Conservation (phyloP, 2,113 vertebrate species). For the Zeus faber region DNA sequence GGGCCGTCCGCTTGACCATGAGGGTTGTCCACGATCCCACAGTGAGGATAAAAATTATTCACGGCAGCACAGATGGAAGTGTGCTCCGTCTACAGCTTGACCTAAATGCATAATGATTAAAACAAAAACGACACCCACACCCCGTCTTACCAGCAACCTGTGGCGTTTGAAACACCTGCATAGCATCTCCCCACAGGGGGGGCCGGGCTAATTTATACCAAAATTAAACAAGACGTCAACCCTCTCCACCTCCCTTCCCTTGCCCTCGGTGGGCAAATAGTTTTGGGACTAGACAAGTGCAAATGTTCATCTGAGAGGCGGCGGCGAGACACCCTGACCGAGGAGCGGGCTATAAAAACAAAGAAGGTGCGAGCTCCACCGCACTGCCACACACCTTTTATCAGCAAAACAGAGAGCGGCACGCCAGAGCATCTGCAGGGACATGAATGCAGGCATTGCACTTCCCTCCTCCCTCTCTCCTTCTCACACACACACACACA, state of each 20-base stretch:
- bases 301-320: constrained; percentile 41
- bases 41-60: no score
- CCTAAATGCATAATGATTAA: constrained; percentile 42
- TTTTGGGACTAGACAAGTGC: constrained; percentile 40
- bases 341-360: no score
- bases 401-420: constrained; percentile 11
- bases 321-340: no score
- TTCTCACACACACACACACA: not conserved
- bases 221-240: no score
- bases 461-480: not conserved
- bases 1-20: no score
- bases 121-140: constrained; percentile 10
- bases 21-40: no score
- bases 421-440: constrained; percentile 6
- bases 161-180: constrained; percentile 56
- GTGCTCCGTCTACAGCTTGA: constrained; percentile 27
- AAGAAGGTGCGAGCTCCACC: constrained; percentile 23
- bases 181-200: no score
- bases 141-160: constrained; percentile 41
- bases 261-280: no score
- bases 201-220: no score
- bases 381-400: constrained; percentile 42
- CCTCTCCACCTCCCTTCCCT: no score
- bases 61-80: no score
- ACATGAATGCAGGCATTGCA: not conserved